These are phyloP conservation scores for Anas acuta DNA, from an alignment of 2,797 vertebrate species.

Conservation along the genomic window DNA sequence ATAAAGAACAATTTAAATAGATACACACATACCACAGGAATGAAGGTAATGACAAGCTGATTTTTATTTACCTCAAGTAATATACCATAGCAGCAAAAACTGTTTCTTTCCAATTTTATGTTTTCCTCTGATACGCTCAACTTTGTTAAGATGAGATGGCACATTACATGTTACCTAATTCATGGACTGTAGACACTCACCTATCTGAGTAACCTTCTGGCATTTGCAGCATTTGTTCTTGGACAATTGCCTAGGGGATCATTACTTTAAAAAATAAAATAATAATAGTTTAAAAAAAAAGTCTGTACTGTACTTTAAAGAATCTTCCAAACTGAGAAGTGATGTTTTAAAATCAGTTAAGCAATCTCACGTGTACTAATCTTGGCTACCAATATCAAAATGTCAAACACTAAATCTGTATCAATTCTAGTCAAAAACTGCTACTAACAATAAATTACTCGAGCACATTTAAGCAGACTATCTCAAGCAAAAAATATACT, in stretches of 20 bases:
- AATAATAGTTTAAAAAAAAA: too few relatives aligned
- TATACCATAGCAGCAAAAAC: not conserved
- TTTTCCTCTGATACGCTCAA: not conserved
- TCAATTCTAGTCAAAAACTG: not conserved
- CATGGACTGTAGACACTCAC: not conserved
- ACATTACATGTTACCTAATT: not conserved
- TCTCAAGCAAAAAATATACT: not conserved
- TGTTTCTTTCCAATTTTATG: not conserved
- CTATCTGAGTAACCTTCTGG: not conserved
- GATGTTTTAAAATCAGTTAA: not conserved
- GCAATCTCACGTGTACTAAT: not conserved
- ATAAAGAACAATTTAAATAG: not conserved
- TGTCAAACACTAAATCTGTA: not conserved
- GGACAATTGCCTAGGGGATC: not conserved
- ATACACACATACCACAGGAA: not conserved
- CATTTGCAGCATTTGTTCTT: constrained; percentile 9
- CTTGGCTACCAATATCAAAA: not conserved
- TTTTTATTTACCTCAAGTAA: not conserved
- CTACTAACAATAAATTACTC: not conserved
- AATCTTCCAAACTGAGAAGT: not conserved
- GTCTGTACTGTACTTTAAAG: not conserved
- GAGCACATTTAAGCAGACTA: not conserved
- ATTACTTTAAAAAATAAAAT: not conserved
- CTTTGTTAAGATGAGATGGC: not conserved
- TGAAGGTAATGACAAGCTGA: not conserved